phyloP scores from a whole-genome alignment of 2,113 vertebrate species.

The Brienomyrus brachyistius region DNA sequence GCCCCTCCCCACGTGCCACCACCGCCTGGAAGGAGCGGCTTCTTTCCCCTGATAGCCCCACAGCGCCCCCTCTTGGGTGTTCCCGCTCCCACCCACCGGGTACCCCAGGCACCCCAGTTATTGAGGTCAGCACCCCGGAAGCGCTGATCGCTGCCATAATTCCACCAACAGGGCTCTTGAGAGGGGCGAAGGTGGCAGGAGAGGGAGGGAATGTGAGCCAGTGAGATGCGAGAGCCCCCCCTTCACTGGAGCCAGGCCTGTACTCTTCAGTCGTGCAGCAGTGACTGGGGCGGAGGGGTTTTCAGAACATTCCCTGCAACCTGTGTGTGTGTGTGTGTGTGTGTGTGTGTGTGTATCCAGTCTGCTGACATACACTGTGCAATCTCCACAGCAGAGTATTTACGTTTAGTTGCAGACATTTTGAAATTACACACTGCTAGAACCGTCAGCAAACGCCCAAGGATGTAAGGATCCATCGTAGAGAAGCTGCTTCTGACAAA shows the following conservation, averaged over 20 bases:
- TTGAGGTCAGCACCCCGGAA: conserved; percentile 48
- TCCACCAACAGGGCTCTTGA: conserved; percentile 46
- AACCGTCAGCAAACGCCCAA: neutral
- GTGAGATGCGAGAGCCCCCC: neutral
- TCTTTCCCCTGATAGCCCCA: conserved; percentile 43
- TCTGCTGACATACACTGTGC: neutral
- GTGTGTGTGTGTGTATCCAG: neutral
- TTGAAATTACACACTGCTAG: neutral
- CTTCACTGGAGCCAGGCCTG: neutral
- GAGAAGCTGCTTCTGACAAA: neutral
- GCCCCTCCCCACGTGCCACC: conserved; percentile 65
- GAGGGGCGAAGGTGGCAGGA: neutral
- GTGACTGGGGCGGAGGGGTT: neutral
- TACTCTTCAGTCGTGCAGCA: neutral
- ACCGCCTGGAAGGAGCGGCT: conserved; percentile 53
- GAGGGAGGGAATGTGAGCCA: neutral
- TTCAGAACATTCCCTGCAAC: neutral
- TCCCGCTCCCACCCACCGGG: conserved; percentile 46
- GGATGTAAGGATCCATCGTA: neutral
- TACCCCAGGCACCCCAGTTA: conserved; percentile 47
- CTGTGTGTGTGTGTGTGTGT: neutral
- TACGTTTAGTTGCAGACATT: neutral
- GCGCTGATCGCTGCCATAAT: conserved; percentile 62
- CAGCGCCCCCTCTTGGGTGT: conserved; percentile 51
- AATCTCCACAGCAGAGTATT: neutral